Base-by-base conservation (phyloP, 1,140 invertebrate species). In the Drosophila tristis region DNA sequence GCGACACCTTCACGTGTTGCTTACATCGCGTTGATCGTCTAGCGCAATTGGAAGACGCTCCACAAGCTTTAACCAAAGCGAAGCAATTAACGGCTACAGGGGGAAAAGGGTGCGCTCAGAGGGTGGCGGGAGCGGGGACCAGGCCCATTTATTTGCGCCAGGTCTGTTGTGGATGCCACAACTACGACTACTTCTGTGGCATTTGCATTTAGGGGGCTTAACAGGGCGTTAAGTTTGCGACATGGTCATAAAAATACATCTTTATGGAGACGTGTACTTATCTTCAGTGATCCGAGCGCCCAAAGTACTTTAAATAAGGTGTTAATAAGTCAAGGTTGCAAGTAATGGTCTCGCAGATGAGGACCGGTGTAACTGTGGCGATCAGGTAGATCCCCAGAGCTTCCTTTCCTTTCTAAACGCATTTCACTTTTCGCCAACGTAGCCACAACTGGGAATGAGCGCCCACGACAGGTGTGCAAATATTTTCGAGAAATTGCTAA, bases 151-250 rank as follows among this genome's bases (percentile, higher is more conserved):
- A 89, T 84, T 89, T 74, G 84, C 84, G 79, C 67, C 79, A 87
- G 70, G 75, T 78, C 61, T 77, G 61, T 80, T 4, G 31, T 35
- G 31, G 31, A 35, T 35, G 9, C 31, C 31, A 35, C 31, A 35
- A 35, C 35, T 39, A 39, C 35, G 11, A 39, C 11, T 13, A 39
- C 35, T 4, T 39, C 62, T 49, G 77, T 49, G 57, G 65, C 63
- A 89, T 84, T 89, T 89, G 57, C 76, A 89, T 89, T 89, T 90
- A 89, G 76, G 60, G 45, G 64, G 80, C 57, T 84, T 80, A 89
- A 89, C 84, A 89, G 84, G 84, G 84, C 84, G 84, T 89, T 89
- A 89, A 89, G 84, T 78, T 89, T 73, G 67, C 84, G 76, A 62
- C 84, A 87, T 59, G 66, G 61, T 42, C 61, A 82, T 67, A 71